Evolutionary conservation across 2,797 vertebrate species (phyloP).

Genomic region (Enteromius mattozi): DNA sequence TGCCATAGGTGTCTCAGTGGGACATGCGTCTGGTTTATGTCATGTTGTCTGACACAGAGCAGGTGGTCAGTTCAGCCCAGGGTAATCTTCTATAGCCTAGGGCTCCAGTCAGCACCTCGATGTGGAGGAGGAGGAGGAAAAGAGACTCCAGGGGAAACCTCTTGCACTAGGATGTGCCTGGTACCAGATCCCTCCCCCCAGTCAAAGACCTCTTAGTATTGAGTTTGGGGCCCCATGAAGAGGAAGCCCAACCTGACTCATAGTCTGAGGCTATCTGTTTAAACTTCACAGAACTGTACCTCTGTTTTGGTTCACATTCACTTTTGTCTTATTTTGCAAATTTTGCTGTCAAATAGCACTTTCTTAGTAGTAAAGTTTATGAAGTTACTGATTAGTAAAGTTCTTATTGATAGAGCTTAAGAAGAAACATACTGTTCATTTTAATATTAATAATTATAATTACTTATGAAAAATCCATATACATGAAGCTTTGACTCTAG

Average conservation of each 20-base stretch:
- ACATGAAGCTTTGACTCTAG: not conserved
- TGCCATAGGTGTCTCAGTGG: conserved; percentile 18
- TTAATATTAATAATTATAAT: not conserved
- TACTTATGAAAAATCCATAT: not conserved
- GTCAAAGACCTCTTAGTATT: conserved; percentile 32
- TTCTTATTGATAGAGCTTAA: not conserved
- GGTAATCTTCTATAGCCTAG: conserved; percentile 58
- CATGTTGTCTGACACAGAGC: conserved; percentile 76
- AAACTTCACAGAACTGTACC: conserved; percentile 15
- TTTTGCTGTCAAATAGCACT: not conserved
- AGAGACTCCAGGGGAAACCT: conserved; percentile 60
- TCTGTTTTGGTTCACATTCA: not conserved
- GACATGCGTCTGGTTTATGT: conserved; percentile 61
- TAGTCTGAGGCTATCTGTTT: conserved; percentile 36
- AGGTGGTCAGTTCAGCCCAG: conserved; percentile 70
- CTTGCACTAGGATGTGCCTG: conserved; percentile 75
- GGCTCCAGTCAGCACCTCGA: conserved; percentile 49
- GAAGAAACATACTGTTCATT: not conserved
- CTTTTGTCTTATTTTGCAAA: not conserved
- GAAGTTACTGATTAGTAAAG: not conserved
- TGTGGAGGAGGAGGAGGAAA: conserved; percentile 69
- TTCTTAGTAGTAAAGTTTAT: not conserved
- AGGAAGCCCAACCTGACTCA: conserved; percentile 17
- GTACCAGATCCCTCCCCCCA: conserved; percentile 73
- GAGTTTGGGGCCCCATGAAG: conserved; percentile 46